Conservation (phyloP, 2,888 invertebrate species). For the Spicauda simplicius region DNA sequence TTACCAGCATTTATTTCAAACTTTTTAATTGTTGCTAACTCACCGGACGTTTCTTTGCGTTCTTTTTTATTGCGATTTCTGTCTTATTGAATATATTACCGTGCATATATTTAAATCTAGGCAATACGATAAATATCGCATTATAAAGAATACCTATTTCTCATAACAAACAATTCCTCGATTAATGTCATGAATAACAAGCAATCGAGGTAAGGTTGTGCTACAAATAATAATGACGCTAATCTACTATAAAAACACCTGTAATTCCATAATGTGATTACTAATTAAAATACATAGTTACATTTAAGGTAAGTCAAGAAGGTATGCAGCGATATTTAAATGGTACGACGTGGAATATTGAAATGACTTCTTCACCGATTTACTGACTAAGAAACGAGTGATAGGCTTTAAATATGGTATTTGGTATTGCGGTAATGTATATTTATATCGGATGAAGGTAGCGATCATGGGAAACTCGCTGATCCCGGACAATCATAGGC, state of each 20-base stretch:
- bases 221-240: conserved; percentile 36
- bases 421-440: conserved; percentile 53
- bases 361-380: not conserved
- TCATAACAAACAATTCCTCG: conserved; percentile 35
- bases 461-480: conserved; percentile 74
- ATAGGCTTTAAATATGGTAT: conserved; percentile 5
- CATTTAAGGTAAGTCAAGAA: conserved; percentile 28
- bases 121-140: conserved; percentile 32
- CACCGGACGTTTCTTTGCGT: conserved; percentile 51
- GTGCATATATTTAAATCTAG: conserved; percentile 8
- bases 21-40: conserved; percentile 72
- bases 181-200: conserved; percentile 35
- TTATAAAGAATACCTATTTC: conserved; percentile 16
- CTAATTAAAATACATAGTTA: conserved; percentile 32
- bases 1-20: conserved; percentile 58
- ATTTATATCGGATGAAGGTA: conserved; percentile 58
- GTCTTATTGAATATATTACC: conserved; percentile 31
- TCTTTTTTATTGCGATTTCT: conserved; percentile 51
- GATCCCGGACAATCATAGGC: conserved; percentile 63
- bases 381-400: not conserved
- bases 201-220: conserved; percentile 29
- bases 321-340: conserved; percentile 19
- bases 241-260: conserved; percentile 25
- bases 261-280: conserved; percentile 29
- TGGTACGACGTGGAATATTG: conserved; percentile 12